phyloP scores from a whole-genome alignment of 2,888 invertebrate species.

The Eueremaeus valkanovi region DNA sequence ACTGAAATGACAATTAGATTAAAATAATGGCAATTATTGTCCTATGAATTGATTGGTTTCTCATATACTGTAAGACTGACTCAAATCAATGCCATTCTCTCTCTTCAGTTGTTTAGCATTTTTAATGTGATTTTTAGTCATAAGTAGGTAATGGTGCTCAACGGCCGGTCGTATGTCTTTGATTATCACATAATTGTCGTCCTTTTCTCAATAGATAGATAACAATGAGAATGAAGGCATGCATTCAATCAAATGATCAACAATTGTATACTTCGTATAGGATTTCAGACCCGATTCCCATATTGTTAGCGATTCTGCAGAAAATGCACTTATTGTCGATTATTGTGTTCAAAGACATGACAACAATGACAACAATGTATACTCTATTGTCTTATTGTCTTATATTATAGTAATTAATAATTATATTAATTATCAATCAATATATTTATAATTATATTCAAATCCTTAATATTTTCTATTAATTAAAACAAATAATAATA shows the following conservation, averaged over 20 bases:
- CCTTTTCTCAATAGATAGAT: conserved; percentile 48
- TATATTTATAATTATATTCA: too few species aligned
- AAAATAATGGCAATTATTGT: too few species aligned
- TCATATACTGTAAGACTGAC: conserved; percentile 45
- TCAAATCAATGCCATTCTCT: conserved; percentile 55
- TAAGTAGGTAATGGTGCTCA: conserved; percentile 70
- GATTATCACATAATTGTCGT: conserved; percentile 70
- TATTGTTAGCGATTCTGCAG: not conserved
- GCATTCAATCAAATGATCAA: not conserved
- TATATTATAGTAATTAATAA: too few species aligned
- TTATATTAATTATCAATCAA: too few species aligned
- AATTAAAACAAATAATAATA: too few species aligned
- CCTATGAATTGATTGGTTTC: not conserved
- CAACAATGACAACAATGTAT: too few species aligned
- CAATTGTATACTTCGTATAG: conserved; percentile 3
- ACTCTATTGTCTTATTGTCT: too few species aligned
- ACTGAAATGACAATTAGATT: conserved; percentile 55
- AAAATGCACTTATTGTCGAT: conserved; percentile 1
- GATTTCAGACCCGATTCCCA: not conserved
- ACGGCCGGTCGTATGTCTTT: conserved; percentile 78
- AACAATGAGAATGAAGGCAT: not conserved
- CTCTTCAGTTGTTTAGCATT: conserved; percentile 66
- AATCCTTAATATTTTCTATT: too few species aligned
- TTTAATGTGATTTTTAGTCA: conserved; percentile 70
- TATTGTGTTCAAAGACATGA: too few species aligned